phyloP scores from a whole-genome alignment of 2,797 vertebrate genomes.

The Sebastes diaconus region DNA sequence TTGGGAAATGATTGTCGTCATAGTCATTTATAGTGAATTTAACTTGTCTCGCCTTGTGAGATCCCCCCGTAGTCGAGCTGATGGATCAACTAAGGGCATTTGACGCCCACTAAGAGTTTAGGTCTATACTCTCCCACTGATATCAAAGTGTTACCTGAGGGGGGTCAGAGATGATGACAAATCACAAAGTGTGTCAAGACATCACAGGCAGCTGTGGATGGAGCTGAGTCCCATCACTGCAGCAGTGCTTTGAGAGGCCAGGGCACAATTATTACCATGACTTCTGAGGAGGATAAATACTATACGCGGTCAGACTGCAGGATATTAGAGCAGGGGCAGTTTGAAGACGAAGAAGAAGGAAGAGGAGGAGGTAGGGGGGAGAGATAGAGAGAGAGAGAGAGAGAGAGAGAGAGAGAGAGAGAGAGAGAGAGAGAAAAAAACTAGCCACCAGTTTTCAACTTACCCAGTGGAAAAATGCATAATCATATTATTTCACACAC shows the following conservation, averaged over 20 bases:
- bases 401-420: too few species aligned
- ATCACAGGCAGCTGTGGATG: conserved; percentile 73
- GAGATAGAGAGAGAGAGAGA: too few species aligned
- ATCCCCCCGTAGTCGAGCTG: conserved; percentile 38
- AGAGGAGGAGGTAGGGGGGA: not conserved
- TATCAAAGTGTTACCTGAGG: conserved; percentile 80
- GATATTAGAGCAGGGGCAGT: conserved; percentile 61
- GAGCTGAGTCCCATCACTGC: conserved; percentile 52
- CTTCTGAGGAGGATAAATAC: conserved; percentile 77
- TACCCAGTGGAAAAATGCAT: conserved; percentile 80
- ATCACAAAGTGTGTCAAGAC: conserved; percentile 77
- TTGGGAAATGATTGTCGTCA: conserved; percentile 45
- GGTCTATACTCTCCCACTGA: conserved; percentile 57
- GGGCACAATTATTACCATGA: conserved; percentile 76
- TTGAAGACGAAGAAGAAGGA: conserved; percentile 28
- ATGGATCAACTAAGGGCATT: conserved; percentile 63
- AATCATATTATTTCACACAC: conserved; percentile 83
- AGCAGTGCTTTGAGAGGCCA: conserved; percentile 52
- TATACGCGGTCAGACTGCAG: conserved; percentile 62
- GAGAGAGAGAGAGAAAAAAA: not conserved
- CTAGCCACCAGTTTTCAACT: conserved; percentile 72
- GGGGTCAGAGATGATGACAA: conserved; percentile 77
- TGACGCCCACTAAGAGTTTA: conserved; percentile 61
- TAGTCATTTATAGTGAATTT: conserved; percentile 46
- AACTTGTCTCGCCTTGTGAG: conserved; percentile 49